Conservation (phyloP, 2,797 vertebrate species). For the Dryobates pubescens region DNA sequence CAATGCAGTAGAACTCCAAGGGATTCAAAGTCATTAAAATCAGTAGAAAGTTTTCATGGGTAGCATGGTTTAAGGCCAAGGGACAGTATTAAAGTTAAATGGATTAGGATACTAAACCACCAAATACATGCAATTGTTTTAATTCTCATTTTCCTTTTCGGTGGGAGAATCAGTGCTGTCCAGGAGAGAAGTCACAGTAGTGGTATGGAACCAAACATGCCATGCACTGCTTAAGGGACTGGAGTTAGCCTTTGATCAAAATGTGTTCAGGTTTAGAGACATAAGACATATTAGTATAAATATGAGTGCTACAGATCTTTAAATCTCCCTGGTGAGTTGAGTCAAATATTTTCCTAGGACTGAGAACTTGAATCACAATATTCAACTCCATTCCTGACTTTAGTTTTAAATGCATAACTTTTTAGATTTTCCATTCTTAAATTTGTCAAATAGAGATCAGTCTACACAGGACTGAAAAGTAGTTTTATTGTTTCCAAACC, state of each 20-base stretch:
- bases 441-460: neutral
- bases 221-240: neutral
- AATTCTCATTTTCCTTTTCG: neutral
- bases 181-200: neutral
- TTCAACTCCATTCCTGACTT: neutral
- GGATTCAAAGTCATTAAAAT: neutral
- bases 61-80: neutral
- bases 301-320: neutral
- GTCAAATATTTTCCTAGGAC: neutral
- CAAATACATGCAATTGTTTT: neutral
- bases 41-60: neutral
- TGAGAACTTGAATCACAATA: neutral
- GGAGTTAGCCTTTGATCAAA: neutral
- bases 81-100: neutral
- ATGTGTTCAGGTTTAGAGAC: neutral
- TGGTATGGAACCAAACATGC: too few relatives aligned
- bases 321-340: neutral
- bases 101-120: neutral
- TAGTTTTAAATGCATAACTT: neutral
- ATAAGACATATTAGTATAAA: neutral
- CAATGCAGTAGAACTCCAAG: neutral
- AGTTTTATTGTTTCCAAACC: too few relatives aligned
- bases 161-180: neutral
- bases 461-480: too few relatives aligned
- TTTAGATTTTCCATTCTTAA: neutral